Evolutionary conservation across 2,888 invertebrate species (phyloP).

Genomic region (Clepsis dumicolana): DNA sequence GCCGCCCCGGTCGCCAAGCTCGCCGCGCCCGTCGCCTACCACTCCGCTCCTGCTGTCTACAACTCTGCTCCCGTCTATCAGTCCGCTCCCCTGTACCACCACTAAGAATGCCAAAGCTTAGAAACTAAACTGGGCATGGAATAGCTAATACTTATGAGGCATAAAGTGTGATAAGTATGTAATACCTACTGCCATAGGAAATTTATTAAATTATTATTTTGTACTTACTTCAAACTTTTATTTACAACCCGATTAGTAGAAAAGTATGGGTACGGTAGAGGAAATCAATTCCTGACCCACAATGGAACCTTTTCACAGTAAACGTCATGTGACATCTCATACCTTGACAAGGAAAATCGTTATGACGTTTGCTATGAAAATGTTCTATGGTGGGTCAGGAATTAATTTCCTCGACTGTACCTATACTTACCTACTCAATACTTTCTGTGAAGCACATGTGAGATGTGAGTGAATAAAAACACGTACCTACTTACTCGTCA

Average conservation of each 20-base stretch:
- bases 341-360: too few relatives aligned
- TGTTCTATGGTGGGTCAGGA: too few relatives aligned
- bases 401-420: too few relatives aligned
- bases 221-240: constrained; percentile 24
- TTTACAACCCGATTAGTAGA: neutral
- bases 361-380: too few relatives aligned
- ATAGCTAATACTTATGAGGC: constrained; percentile 34
- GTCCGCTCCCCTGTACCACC: constrained; percentile 64
- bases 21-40: constrained; percentile 36
- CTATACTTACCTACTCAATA: too few relatives aligned
- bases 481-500: too few relatives aligned
- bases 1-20: constrained; percentile 41
- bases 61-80: constrained; percentile 50
- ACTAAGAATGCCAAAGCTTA: constrained; percentile 72
- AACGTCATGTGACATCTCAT: too few relatives aligned
- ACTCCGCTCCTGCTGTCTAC: constrained; percentile 51
- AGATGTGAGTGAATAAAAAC: too few relatives aligned
- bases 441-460: too few relatives aligned
- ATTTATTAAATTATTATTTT: constrained; percentile 56
- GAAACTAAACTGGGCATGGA: constrained; percentile 47
- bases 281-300: too few relatives aligned
- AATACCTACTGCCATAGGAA: constrained; percentile 43
- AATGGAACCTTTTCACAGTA: too few relatives aligned
- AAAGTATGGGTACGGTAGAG: too few relatives aligned
- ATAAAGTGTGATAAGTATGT: constrained; percentile 36